Conservation (phyloP, 2,888 invertebrate genomes). For the Crioceris asparagi region DNA sequence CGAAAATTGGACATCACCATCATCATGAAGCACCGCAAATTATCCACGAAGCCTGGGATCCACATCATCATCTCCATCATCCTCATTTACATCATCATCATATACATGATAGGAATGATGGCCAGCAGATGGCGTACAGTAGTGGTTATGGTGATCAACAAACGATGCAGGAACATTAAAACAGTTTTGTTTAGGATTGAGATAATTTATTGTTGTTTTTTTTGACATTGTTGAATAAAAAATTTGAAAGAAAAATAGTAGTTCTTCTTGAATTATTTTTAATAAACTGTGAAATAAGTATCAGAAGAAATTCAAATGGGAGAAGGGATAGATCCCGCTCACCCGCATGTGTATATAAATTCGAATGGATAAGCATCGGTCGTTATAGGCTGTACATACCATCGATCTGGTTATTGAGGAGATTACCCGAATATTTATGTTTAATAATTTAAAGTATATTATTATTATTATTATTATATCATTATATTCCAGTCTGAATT, state of each 20-base stretch:
- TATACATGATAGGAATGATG: conserved; percentile 34
- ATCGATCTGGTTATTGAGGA: too few relatives aligned
- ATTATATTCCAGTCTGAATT: too few relatives aligned
- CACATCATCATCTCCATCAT: conserved; percentile 64
- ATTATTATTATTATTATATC: too few relatives aligned
- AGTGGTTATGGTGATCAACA: conserved; percentile 43
- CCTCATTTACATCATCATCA: conserved; percentile 71
- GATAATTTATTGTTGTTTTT: conserved; percentile 1
- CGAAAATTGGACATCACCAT: conserved; percentile 47
- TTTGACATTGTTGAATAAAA: conserved; percentile 1
- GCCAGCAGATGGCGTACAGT: conserved; percentile 61
- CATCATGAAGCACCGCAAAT: conserved; percentile 14
- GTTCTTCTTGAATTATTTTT: background rate
- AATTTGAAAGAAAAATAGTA: conserved; percentile 2
- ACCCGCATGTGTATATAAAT: too few relatives aligned
- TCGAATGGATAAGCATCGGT: too few relatives aligned
- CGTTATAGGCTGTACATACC: too few relatives aligned
- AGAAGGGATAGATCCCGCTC: too few relatives aligned
- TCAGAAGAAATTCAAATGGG: too few relatives aligned
- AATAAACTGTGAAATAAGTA: background rate
- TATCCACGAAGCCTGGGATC: conserved; percentile 18
- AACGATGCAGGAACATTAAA: conserved; percentile 4
- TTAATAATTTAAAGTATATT: too few relatives aligned
- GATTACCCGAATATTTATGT: too few relatives aligned
- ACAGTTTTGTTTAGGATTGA: conserved; percentile 8